phyloP scores from a whole-genome alignment of 2,888 invertebrate species.

The Agriopis marginaria region DNA sequence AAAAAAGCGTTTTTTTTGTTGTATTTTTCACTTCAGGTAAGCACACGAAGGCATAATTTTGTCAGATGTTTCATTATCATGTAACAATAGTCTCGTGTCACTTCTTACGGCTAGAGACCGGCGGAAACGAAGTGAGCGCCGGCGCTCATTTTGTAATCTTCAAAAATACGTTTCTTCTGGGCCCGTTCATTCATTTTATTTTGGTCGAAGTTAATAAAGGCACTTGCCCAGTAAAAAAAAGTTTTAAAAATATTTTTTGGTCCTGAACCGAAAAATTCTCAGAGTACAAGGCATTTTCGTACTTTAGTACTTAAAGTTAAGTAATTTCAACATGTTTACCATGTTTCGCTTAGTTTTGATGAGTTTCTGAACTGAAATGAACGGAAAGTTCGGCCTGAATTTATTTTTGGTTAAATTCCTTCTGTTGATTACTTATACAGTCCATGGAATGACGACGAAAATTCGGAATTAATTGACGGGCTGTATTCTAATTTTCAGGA shows the following conservation, averaged over 20 bases:
- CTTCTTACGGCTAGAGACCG: no score
- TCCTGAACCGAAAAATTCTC: background rate
- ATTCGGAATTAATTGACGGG: slow-evolving; percentile 1
- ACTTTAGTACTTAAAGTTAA: slow-evolving; percentile 15
- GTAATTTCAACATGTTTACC: slow-evolving; percentile 27
- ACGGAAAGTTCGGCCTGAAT: slow-evolving; percentile 29
- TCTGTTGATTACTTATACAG: slow-evolving; percentile 8
- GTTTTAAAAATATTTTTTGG: slow-evolving; percentile 2
- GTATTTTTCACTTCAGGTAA: no score
- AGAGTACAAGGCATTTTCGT: slow-evolving; percentile 2
- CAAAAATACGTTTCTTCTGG: no score
- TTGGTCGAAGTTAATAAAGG: no score
- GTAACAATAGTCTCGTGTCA: no score
- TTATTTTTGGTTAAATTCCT: slow-evolving; percentile 26
- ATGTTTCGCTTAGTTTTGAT: slow-evolving; percentile 31
- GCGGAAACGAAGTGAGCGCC: no score
- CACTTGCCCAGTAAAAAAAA: no score
- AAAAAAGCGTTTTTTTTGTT: no score
- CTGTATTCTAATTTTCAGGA: background rate
- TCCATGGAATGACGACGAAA: slow-evolving; percentile 1
- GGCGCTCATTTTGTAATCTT: no score
- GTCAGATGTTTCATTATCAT: no score
- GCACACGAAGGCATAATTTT: no score
- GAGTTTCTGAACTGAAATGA: slow-evolving; percentile 38
- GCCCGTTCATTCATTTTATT: no score